These are phyloP conservation scores for Thalassophryne amazonica DNA, from an alignment of 2,797 vertebrate genomes.

Conservation along the genomic window DNA sequence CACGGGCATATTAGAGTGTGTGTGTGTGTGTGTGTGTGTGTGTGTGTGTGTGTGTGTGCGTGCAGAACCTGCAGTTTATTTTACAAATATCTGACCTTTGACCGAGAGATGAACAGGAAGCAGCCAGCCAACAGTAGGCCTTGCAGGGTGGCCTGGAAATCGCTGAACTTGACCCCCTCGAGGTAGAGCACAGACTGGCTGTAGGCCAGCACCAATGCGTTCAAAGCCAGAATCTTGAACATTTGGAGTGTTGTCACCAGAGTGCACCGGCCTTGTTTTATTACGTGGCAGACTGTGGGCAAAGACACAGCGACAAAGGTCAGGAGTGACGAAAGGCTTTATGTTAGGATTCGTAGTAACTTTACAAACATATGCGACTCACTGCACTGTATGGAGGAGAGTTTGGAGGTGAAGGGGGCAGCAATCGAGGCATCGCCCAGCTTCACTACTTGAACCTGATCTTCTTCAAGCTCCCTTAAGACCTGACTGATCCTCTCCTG, in stretches of 20 bases:
- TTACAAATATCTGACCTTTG: conserved; percentile 83
- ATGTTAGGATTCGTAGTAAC: neutral
- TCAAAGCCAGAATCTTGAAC: conserved; percentile 98
- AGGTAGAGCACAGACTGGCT: conserved; percentile 98
- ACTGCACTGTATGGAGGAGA: conserved; percentile 99
- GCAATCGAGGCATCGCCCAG: conserved; percentile 96
- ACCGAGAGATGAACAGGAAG: conserved; percentile 98
- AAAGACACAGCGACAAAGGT: conserved; percentile 3
- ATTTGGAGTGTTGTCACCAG: conserved; percentile 96
- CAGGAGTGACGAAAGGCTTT: neutral
- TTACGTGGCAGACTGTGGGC: conserved; percentile 95
- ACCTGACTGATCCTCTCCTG: conserved; percentile 95
- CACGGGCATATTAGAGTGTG: too few species aligned
- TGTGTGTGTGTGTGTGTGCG: too few species aligned
- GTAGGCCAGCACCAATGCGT: conserved; percentile 94
- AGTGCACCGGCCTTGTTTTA: conserved; percentile 97
- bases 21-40: too few species aligned
- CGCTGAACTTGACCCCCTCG: conserved; percentile 97
- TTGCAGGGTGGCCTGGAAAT: conserved; percentile 95
- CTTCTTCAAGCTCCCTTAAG: conserved; percentile 92
- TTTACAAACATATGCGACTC: conserved; percentile 58
- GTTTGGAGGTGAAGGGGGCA: conserved; percentile 96
- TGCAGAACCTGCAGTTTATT: neutral
- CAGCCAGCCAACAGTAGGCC: conserved; percentile 94
- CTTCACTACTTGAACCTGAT: conserved; percentile 92